These are phyloP conservation scores for Nesogale talazaci DNA, from an alignment of 2,113 vertebrate species.

Conservation along the genomic window DNA sequence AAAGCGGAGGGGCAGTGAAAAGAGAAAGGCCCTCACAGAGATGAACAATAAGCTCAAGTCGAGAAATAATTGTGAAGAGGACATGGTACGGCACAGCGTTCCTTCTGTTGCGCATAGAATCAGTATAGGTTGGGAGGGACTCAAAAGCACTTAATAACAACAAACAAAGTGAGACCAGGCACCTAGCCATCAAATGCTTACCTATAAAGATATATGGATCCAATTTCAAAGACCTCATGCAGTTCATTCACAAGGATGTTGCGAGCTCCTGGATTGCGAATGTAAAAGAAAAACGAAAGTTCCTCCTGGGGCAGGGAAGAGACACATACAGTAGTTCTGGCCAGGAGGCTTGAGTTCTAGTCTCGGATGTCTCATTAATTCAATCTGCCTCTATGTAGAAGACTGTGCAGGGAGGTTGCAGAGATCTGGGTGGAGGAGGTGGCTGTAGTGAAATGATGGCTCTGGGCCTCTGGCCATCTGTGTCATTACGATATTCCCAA, in stretches of 20 bases:
- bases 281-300: background rate
- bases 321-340: background rate
- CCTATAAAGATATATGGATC: background rate
- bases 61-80: too few species aligned
- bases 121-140: too few species aligned
- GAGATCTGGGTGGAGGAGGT: background rate
- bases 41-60: too few species aligned
- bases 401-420: accelerated
- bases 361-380: background rate
- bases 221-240: background rate
- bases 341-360: background rate
- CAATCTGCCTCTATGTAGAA: background rate
- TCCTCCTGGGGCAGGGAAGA: accelerated
- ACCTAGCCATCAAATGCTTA: background rate
- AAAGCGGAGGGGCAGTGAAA: too few species aligned
- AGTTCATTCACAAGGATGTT: background rate
- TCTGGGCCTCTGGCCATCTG: background rate
- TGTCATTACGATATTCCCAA: background rate
- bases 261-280: background rate
- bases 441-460: background rate
- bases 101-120: too few species aligned
- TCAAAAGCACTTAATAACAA: too few species aligned
- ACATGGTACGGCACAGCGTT: too few species aligned
- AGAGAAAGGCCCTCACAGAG: too few species aligned
- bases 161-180: too few species aligned